Percentiles rank a stretch among this genome's conserved stretches.
Evolutionary conservation across 2,888 invertebrate species (phyloP).

Genomic region (Drosophila atripex): DNA sequence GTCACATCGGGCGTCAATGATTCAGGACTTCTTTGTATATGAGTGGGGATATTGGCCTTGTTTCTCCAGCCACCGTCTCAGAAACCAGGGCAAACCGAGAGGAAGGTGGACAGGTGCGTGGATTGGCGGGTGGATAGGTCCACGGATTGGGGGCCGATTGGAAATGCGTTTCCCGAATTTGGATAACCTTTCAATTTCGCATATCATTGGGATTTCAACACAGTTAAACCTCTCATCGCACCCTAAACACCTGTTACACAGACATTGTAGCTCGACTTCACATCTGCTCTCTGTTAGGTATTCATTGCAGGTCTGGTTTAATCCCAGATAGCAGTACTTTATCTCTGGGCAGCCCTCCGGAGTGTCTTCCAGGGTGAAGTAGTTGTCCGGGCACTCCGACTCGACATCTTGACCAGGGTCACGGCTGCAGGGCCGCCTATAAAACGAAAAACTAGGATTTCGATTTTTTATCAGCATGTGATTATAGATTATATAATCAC

Average conservation of each 20-base stretch:
- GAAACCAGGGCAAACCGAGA: constrained; percentile 4
- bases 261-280: constrained; percentile 4
- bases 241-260: constrained; percentile 9
- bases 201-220: neutral
- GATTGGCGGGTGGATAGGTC: neutral
- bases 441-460: neutral
- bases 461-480: neutral
- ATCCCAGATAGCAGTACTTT: constrained; percentile 4
- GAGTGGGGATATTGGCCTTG: neutral
- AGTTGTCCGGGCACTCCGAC: constrained; percentile 3
- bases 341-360: neutral
- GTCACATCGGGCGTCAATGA: neutral
- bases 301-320: constrained; percentile 1
- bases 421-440: neutral
- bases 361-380: constrained; percentile 4
- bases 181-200: too few species aligned
- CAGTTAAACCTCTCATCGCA: constrained; percentile 7
- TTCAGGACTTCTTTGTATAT: neutral
- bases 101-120: neutral
- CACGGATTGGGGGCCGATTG: too few species aligned
- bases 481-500: too few species aligned
- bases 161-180: too few species aligned
- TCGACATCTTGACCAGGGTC: constrained; percentile 5
- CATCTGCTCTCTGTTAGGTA: constrained; percentile 8
- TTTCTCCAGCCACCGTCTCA: constrained; percentile 7